Base-by-base conservation (phyloP, 2,888 invertebrate species). In the Sicus ferrugineus region DNA sequence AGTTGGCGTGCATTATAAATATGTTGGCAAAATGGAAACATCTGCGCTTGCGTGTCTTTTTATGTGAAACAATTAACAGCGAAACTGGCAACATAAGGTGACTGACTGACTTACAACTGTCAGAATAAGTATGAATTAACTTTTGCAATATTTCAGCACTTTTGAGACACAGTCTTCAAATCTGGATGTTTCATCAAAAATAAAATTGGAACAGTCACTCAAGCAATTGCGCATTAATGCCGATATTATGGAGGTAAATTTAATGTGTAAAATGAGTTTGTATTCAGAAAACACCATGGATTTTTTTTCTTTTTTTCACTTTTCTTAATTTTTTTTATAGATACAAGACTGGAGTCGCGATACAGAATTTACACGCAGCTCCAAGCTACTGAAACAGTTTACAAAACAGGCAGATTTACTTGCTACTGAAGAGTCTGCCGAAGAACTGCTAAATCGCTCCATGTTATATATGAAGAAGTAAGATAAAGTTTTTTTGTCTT, bases 1-100 rank as follows among this genome's bases (percentile, higher is more conserved):
- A 99, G 80, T 86, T 99, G 74, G 96, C 98, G 0, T 98, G 98
- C 76, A 97, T 99, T 66, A 91, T 97, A 67, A 93, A 95, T 77
- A 97, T 97, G 90, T 92, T 95, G 26, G 89, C 93, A 14, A 90
- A 92, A 73, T 97, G 97, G 97, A 94, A 93, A 78, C 91, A 91
- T 75, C 86, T 94, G 76, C 89, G 90, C n/a, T 88, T 99, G 69
- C 88, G 99, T 38, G 92, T 97, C 61, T 95, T 95, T 82, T 88
- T 96, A 69, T 94, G 96, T 75, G 93, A 92, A 73, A 85, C 86
- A n/a, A 80, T 78, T 59, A 81, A 80, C 23, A 73, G 77, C 19
- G 80, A 76, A 7, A 50, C 74, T 4, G 74, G 71, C 16, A 75
- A 70, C 42, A 73, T 82, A 7, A 76, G 77, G 86, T 87, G 73